Percentiles rank a stretch among this genome's conserved stretches.
Conservation (phyloP, 2,888 invertebrate species). For the Nomada ruficornis region DNA sequence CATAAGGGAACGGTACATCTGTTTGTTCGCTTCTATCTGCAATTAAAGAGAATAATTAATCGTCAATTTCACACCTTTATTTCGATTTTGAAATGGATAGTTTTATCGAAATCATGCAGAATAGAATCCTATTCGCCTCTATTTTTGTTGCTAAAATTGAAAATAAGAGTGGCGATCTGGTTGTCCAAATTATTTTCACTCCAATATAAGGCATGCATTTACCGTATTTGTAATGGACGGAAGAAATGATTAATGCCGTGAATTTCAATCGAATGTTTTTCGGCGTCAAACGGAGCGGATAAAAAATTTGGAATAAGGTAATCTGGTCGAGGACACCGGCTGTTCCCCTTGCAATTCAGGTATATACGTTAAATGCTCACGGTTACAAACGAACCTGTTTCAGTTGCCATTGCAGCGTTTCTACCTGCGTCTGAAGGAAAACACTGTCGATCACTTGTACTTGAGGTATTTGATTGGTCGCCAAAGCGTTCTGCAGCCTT, state of each 20-base stretch:
- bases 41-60: constrained; percentile 63
- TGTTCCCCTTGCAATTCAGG: constrained; percentile 28
- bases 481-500: constrained; percentile 80
- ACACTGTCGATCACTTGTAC: constrained; percentile 86
- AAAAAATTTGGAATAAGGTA: constrained; percentile 63
- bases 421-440: constrained; percentile 88
- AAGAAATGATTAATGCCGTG: not conserved
- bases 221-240: too few relatives aligned
- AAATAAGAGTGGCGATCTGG: too few relatives aligned
- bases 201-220: too few relatives aligned
- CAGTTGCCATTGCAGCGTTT: constrained; percentile 90
- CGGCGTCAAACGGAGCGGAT: not conserved
- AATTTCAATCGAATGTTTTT: not conserved
- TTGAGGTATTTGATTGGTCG: constrained; percentile 79
- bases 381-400: constrained; percentile 86
- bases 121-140: too few relatives aligned
- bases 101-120: too few relatives aligned
- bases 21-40: constrained; percentile 89
- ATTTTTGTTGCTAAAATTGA: too few relatives aligned
- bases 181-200: too few relatives aligned
- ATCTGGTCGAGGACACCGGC: constrained; percentile 62
- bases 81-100: too few relatives aligned
- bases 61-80: not conserved
- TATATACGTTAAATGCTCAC: constrained; percentile 32
- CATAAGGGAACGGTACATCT: constrained; percentile 90